Conservation (phyloP, 2,888 invertebrate genomes). For the Caenorhabditis sp. region DNA sequence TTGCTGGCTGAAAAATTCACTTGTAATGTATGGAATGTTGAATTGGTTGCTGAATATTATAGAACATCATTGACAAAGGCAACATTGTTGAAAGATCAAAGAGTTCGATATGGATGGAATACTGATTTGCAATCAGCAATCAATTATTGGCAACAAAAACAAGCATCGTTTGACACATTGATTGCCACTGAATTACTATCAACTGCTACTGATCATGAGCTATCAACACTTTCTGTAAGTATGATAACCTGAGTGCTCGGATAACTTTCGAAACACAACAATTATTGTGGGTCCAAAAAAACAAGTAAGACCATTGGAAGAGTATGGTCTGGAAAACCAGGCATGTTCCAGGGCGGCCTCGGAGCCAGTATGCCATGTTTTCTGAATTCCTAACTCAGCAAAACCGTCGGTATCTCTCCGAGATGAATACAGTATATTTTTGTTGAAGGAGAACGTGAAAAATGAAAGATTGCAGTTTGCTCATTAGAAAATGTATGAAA, state of each 20-base stretch:
- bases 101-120: constrained; percentile 59
- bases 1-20: constrained; percentile 52
- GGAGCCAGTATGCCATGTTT: too few species aligned
- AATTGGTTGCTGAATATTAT: constrained; percentile 60
- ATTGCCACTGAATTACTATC: constrained; percentile 58
- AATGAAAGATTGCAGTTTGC: too few species aligned
- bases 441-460: too few species aligned
- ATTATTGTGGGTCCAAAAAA: too few species aligned
- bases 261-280: too few species aligned
- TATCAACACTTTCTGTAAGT: constrained; percentile 26
- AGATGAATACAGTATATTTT: too few species aligned
- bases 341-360: too few species aligned
- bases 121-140: constrained; percentile 33
- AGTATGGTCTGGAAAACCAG: too few species aligned
- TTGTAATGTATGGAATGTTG: constrained; percentile 64
- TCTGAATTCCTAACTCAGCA: too few species aligned
- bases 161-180: constrained; percentile 55
- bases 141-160: constrained; percentile 48
- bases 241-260: neutral
- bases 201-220: constrained; percentile 38
- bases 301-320: too few species aligned
- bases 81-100: constrained; percentile 56
- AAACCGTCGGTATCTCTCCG: too few species aligned
- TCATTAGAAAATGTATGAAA: too few species aligned
- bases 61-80: constrained; percentile 64